phyloP scores from a whole-genome alignment of 2,113 vertebrate species.

The Pao palembangensis region DNA sequence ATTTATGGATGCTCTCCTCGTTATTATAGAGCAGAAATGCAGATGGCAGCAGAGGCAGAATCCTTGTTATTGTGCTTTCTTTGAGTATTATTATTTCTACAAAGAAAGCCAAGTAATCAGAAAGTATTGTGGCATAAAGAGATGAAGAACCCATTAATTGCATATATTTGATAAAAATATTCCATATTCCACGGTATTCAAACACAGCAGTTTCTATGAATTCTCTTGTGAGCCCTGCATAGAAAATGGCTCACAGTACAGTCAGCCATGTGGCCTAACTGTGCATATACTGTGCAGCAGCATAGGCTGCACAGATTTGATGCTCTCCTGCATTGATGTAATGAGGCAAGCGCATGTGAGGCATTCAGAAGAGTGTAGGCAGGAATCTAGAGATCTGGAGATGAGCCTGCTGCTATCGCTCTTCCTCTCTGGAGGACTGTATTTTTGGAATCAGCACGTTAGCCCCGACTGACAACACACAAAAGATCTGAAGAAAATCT shows the following conservation, averaged over 20 bases:
- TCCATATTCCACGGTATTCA: background rate
- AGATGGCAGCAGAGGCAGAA: constrained; percentile 1
- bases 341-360: constrained; percentile 38
- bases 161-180: background rate
- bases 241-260: background rate
- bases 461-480: constrained; percentile 56
- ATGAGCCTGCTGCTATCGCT: constrained; percentile 20
- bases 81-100: too few relatives aligned
- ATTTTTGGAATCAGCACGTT: constrained; percentile 67
- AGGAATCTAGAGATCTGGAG: constrained; percentile 45
- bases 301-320: constrained; percentile 5
- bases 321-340: constrained; percentile 20
- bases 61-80: too few relatives aligned
- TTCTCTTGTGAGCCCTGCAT: background rate
- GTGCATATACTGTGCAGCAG: constrained; percentile 3
- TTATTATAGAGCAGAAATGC: constrained; percentile 5
- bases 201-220: background rate
- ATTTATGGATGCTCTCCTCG: constrained; percentile 17
- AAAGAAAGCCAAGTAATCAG: too few relatives aligned
- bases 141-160: too few relatives aligned
- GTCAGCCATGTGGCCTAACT: background rate
- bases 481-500: constrained; percentile 39
- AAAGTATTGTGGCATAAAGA: too few relatives aligned
- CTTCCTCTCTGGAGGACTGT: constrained; percentile 43
- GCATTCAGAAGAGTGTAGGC: constrained; percentile 42